A percentile compares a stretch with the other conserved stretches of the same genome.
Evolutionary conservation across 2,797 vertebrate species (phyloP).

Genomic region (Prunella strophiata): DNA sequence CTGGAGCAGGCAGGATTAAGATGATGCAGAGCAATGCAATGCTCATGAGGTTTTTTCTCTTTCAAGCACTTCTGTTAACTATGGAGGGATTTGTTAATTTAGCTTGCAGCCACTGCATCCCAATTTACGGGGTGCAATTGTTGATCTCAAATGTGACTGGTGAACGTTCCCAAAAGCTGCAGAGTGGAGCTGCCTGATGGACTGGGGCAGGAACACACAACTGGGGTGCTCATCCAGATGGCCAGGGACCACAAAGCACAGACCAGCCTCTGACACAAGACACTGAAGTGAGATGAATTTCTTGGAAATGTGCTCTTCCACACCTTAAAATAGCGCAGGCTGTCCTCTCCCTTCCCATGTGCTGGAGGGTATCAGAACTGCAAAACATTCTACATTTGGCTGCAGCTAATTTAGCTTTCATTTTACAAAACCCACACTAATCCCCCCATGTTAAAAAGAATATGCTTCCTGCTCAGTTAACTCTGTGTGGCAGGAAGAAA

Average conservation of each 20-base stretch:
- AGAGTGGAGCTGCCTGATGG: neutral
- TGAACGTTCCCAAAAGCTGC: neutral
- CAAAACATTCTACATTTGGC: conserved; percentile 10
- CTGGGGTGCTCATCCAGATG: neutral
- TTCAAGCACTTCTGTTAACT: neutral
- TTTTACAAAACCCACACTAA: conserved; percentile 45
- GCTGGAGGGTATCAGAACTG: conserved; percentile 25
- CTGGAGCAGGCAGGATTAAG: neutral
- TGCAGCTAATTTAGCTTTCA: conserved; percentile 43
- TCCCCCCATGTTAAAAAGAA: conserved; percentile 22
- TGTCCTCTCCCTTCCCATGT: conserved; percentile 9
- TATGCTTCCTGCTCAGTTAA: conserved; percentile 40
- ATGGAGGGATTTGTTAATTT: neutral
- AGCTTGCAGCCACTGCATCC: neutral
- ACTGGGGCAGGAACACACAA: neutral
- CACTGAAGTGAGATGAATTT: neutral
- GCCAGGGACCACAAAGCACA: neutral
- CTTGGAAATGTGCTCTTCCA: neutral
- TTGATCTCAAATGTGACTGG: neutral
- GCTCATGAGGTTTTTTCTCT: neutral
- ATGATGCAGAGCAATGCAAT: neutral
- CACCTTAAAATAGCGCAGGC: conserved; percentile 3
- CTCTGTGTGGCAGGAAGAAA: conserved; percentile 43
- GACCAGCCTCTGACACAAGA: neutral
- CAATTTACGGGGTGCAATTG: neutral